These are phyloP conservation scores for Eubucco bourcierii DNA, from an alignment of 2,113 vertebrate species.

Conservation along the genomic window DNA sequence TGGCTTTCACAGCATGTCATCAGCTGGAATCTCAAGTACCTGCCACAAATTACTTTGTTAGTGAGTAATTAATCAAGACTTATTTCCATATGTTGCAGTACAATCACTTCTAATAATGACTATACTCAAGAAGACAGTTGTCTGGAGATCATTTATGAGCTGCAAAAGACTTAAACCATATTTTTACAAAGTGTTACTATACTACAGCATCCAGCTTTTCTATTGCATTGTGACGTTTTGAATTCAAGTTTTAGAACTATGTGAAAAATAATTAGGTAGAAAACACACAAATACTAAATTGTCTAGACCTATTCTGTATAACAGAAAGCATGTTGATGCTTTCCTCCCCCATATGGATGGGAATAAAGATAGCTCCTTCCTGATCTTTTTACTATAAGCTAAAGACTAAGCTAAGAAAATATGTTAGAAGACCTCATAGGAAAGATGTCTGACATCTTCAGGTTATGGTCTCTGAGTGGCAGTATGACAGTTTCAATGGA, in stretches of 20 bases:
- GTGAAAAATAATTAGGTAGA: not conserved
- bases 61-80: not conserved
- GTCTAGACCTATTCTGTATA: not conserved
- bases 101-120: conserved; percentile 1
- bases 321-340: not conserved
- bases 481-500: not conserved
- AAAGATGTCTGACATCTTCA: not conserved
- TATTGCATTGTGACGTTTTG: not conserved
- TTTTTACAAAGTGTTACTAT: not conserved
- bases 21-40: not conserved
- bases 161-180: not conserved
- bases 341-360: not conserved
- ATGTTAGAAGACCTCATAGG: not conserved
- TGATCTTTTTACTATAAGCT: not conserved
- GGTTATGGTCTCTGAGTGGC: not conserved
- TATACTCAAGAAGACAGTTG: not conserved
- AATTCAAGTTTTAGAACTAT: not conserved
- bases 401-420: not conserved
- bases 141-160: not conserved
- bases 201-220: not conserved
- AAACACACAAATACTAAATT: not conserved
- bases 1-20: not conserved
- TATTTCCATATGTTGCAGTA: not conserved
- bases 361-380: not conserved
- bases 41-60: not conserved